phyloP scores from a whole-genome alignment of 2,888 invertebrate species.

The Luperina nickerlii region DNA sequence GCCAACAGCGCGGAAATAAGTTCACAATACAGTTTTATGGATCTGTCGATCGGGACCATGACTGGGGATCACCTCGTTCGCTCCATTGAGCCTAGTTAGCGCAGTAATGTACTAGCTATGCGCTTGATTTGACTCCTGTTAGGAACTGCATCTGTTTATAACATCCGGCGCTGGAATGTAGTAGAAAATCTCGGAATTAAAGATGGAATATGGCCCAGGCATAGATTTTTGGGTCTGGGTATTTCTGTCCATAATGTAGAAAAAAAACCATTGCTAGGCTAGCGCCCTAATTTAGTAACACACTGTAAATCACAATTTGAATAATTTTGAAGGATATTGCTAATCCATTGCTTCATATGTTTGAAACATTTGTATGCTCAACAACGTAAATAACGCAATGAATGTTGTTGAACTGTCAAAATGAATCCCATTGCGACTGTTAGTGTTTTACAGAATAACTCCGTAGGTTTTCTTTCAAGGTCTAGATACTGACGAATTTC shows the following conservation, averaged over 20 bases:
- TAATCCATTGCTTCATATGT: not conserved
- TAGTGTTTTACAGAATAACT: too few relatives aligned
- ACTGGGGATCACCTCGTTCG: constrained; percentile 57
- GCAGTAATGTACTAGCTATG: constrained; percentile 41
- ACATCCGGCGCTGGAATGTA: constrained; percentile 21
- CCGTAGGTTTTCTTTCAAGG: not conserved
- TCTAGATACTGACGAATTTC: not conserved
- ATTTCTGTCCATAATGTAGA: not conserved
- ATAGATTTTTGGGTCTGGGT: not conserved
- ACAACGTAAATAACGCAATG: too few relatives aligned
- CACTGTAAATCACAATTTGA: not conserved
- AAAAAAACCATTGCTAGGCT: not conserved
- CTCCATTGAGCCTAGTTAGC: constrained; percentile 68
- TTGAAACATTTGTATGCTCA: too few relatives aligned
- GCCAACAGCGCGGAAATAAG: constrained; percentile 37
- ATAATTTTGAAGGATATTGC: too few relatives aligned
- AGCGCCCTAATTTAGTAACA: not conserved
- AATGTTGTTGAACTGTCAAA: too few relatives aligned
- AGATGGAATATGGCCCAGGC: not conserved
- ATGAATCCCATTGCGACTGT: too few relatives aligned
- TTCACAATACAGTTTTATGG: constrained; percentile 39
- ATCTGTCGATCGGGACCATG: constrained; percentile 58
- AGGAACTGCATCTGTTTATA: constrained; percentile 45
- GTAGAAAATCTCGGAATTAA: constrained; percentile 2
- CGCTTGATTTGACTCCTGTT: constrained; percentile 61